Percentiles rank a stretch among this genome's conserved stretches.
phyloP scores from a whole-genome alignment of 1,140 invertebrate genomes.

The Monochamus saltuarius region DNA sequence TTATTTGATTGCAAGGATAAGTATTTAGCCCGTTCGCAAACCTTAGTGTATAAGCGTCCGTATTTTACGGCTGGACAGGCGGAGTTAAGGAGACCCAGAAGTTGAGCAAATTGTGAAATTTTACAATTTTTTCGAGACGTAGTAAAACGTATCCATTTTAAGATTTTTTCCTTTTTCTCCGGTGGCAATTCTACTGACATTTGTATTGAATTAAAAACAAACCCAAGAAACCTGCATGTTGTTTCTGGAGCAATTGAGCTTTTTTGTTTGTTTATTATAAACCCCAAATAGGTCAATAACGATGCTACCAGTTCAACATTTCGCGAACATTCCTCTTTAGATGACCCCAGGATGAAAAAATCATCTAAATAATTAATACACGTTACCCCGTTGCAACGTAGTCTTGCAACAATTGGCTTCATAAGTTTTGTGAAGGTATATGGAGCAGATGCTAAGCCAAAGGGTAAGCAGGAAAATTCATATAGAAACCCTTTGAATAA shows the following conservation, averaged over 20 bases:
- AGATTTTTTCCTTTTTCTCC: no score
- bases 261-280: neutral
- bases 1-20: neutral
- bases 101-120: neutral
- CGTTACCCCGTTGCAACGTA: neutral
- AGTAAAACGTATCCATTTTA: no score
- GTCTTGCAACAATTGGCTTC: neutral
- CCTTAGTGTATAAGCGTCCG: constrained; percentile 7
- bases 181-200: no score
- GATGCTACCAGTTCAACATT: neutral
- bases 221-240: neutral
- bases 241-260: neutral
- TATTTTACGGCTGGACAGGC: constrained; percentile 9
- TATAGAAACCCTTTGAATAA: neutral
- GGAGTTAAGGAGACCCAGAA: constrained; percentile 1
- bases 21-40: constrained; percentile 5
- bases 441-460: constrained; percentile 3
- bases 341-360: constrained; percentile 6
- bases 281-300: neutral
- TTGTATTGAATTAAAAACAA: neutral
- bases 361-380: constrained; percentile 14
- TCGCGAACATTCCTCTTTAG: neutral
- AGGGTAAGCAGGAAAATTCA: neutral
- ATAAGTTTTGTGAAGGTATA: constrained; percentile 5
- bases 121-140: no score